Evolutionary conservation across 2,888 invertebrate genomes (phyloP).

Genomic region (Spisula subtruncata): DNA sequence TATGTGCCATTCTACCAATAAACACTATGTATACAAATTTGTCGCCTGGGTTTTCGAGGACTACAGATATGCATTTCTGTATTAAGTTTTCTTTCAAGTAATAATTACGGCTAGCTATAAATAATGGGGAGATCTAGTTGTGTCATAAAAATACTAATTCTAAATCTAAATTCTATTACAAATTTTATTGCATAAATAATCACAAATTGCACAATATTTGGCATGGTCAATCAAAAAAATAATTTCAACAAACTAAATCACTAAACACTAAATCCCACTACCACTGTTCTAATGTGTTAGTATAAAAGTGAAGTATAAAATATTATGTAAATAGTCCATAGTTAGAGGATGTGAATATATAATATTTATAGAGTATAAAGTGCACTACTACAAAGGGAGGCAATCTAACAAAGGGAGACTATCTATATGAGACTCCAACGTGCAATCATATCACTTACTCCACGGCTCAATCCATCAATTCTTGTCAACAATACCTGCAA

Average conservation of each 20-base stretch:
- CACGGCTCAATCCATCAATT: slow-evolving; percentile 73
- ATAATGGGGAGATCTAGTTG: no score
- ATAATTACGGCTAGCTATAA: no score
- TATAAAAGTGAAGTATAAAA: background rate
- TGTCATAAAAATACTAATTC: background rate
- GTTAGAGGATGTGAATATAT: background rate
- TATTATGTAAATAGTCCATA: background rate
- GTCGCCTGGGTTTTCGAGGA: no score
- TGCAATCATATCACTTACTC: slow-evolving; percentile 75
- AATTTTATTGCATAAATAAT: slow-evolving; percentile 9
- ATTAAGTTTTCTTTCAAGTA: no score
- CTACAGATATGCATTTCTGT: no score
- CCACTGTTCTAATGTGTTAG: background rate
- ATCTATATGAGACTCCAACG: slow-evolving; percentile 57
- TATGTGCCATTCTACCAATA: no score
- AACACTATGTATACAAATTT: no score
- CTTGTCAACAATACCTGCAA: slow-evolving; percentile 70
- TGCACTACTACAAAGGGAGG: slow-evolving; percentile 20
- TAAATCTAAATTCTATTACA: background rate
- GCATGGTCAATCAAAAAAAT: background rate
- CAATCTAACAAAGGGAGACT: slow-evolving; percentile 27
- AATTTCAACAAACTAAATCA: background rate
- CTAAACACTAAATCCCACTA: background rate
- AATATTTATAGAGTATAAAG: background rate
- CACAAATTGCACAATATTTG: slow-evolving; percentile 17